A percentile compares a stretch with the other conserved stretches of the same genome.
Evolutionary conservation across 1,140 invertebrate genomes (phyloP).

Genomic region (Megalonaias nervosa): DNA sequence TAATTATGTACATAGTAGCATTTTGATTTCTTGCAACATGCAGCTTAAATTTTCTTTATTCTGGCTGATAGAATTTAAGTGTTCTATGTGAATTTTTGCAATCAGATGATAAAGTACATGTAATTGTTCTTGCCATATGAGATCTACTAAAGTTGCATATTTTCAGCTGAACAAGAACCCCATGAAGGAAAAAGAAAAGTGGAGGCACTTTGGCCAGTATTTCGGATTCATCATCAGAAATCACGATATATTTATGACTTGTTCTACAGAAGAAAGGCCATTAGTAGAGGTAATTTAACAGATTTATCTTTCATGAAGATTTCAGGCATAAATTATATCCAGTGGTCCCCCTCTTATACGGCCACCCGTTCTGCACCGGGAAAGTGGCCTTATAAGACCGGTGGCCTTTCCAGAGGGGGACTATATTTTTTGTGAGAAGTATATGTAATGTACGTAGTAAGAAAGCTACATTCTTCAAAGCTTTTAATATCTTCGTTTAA

Average conservation of each 20-base stretch:
- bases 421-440: no score
- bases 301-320: not conserved
- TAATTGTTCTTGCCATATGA: not conserved
- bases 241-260: conserved; percentile 98
- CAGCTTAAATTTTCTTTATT: not conserved
- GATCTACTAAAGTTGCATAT: not conserved
- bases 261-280: conserved; percentile 96
- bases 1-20: no score
- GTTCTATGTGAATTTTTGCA: not conserved
- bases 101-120: not conserved
- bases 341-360: no score
- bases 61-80: not conserved
- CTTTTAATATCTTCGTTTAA: no score
- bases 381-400: no score
- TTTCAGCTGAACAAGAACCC: conserved; percentile 94
- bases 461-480: no score
- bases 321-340: not conserved
- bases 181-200: conserved; percentile 99
- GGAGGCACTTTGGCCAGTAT: conserved; percentile 99
- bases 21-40: not conserved
- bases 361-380: no score
- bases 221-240: conserved; percentile 98
- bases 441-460: no score
- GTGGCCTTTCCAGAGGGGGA: no score
- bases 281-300: conserved; percentile 82